These are phyloP conservation scores for Falco columbarius DNA, from an alignment of 2,797 vertebrate species.

Conservation along the genomic window DNA sequence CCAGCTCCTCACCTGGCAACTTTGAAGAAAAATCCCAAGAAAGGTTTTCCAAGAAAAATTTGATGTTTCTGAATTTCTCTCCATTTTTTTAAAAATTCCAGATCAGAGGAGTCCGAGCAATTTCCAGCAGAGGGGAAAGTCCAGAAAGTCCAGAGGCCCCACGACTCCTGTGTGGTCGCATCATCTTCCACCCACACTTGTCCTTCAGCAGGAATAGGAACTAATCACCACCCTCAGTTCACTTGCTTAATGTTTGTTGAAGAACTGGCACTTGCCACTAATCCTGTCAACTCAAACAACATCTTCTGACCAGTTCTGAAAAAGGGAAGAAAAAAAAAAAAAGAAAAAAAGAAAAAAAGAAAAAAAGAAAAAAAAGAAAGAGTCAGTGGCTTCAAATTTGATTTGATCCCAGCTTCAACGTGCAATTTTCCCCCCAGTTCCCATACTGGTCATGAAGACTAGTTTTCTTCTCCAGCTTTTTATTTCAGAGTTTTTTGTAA, in stretches of 20 bases:
- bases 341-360: background rate
- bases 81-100: background rate
- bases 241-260: too few relatives aligned
- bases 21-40: background rate
- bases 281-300: background rate
- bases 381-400: background rate
- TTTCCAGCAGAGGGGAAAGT: background rate
- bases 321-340: background rate
- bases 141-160: background rate
- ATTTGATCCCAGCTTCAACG: background rate
- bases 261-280: background rate
- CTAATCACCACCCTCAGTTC: background rate
- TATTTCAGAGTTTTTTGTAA: background rate
- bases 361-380: background rate
- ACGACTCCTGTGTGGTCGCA: background rate
- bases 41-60: background rate
- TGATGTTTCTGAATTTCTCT: background rate
- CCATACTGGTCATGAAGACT: background rate
- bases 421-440: background rate
- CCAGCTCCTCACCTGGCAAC: background rate
- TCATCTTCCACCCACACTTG: rapidly evolving
- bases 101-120: background rate
- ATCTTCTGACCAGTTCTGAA: background rate
- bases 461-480: background rate
- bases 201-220: background rate